phyloP scores from a whole-genome alignment of 2,888 invertebrate species.

The Nomada lathburiana region DNA sequence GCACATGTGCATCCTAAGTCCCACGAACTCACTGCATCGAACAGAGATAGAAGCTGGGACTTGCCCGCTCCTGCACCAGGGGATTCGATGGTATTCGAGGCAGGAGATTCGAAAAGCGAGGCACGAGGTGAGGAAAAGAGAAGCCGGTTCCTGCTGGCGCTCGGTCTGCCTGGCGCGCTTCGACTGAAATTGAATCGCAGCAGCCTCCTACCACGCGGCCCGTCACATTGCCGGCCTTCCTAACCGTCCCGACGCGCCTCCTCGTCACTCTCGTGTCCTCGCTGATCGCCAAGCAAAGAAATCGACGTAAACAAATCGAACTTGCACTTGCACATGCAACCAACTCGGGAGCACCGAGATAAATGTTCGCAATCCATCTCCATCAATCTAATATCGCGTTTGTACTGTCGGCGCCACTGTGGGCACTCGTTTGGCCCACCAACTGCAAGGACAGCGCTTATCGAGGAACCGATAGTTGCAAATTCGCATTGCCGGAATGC shows the following conservation, averaged over 20 bases:
- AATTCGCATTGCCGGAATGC: background rate
- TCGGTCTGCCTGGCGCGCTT: slow-evolving; percentile 78
- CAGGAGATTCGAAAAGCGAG: slow-evolving; percentile 44
- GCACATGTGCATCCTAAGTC: slow-evolving; percentile 26
- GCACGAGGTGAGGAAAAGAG: slow-evolving; percentile 60
- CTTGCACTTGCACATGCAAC: background rate
- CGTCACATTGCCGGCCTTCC: slow-evolving; percentile 63
- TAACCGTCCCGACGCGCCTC: slow-evolving; percentile 52
- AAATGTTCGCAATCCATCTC: slow-evolving; percentile 17
- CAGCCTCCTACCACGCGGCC: slow-evolving; percentile 69
- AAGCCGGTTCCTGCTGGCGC: slow-evolving; percentile 66
- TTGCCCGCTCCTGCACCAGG: background rate
- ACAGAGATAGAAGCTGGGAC: slow-evolving; percentile 13
- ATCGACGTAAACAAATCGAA: slow-evolving; percentile 41
- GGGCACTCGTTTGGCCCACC: background rate
- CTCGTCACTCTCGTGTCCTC: slow-evolving; percentile 29
- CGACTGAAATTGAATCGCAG: slow-evolving; percentile 81
- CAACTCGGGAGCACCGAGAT: background rate
- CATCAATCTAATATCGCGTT: background rate
- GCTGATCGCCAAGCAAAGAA: slow-evolving; percentile 1
- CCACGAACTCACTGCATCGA: background rate
- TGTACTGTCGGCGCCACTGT: slow-evolving; percentile 21
- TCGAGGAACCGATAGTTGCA: background rate
- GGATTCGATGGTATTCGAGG: slow-evolving; percentile 26
- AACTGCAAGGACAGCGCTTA: slow-evolving; percentile 1